Base-by-base conservation (phyloP, 2,888 invertebrate species). In the Drosophila macrospina region DNA sequence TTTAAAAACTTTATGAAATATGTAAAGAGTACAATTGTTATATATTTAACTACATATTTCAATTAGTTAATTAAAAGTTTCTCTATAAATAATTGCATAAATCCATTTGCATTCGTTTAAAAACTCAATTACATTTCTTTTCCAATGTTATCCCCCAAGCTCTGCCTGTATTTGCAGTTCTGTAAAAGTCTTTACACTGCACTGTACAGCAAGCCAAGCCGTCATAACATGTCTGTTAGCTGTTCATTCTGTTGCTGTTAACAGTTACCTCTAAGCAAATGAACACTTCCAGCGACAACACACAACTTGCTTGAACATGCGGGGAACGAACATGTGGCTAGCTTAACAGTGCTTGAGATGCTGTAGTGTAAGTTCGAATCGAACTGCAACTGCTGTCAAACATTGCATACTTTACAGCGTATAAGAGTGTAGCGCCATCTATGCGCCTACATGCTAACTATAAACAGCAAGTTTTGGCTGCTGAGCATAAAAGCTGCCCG, bases 351-450 rank as follows among this genome's bases (percentile, higher is more conserved):
- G 5, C n/a, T 16, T n/a, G n/a, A 16, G 7, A 6, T 20, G 20
- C 20, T 20, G 20, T 20, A 2, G 20, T 20, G 32, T 16, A 16
- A 16, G 47, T 47, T 28, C 13, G 28, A 34, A 41, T 8, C 39
- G 39, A 44, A 1, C 52, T 7, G 20, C 37, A 41, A 24, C 30
- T 1, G 4, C 32, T 39, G 20, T 42, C 26, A 47, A 4, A 7
- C 41, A 13, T 69, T 73, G 76, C 67, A 56, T 62, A 65, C 64
- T 65, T 82, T 60, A 69, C 69, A 84, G 84, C 66, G 81, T 82
- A 84, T 81, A 84, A 81, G 80, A 85, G 52, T 50, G 8, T 8
- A 5, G 63, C 83, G 86, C 72, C 86, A 72, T 72, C 86, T 82
- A 50, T 8, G 24, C 62, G 26, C 44, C 56, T 4, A 8, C 5